Conservation (phyloP, 2,113 vertebrate species). For the Phalacrocorax aristotelis region DNA sequence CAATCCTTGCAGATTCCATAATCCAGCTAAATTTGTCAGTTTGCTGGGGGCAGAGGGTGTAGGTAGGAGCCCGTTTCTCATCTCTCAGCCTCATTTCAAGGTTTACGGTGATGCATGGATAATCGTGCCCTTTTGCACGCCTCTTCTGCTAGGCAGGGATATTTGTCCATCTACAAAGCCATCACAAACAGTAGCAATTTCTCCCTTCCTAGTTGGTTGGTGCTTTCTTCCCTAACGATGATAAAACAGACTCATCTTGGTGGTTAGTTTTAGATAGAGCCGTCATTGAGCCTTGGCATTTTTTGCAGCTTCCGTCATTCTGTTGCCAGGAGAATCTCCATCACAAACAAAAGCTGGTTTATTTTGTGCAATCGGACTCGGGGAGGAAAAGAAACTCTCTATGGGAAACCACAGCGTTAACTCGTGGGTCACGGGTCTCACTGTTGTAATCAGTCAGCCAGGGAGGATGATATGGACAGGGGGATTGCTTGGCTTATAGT, state of each 20-base stretch:
- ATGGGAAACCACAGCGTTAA: background rate
- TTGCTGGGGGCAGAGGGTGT: accelerated
- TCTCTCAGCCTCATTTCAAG: background rate
- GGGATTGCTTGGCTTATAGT: background rate
- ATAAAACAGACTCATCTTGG: background rate
- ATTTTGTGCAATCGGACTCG: background rate
- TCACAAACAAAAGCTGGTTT: slow-evolving; percentile 8
- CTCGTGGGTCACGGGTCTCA: background rate
- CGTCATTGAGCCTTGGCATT: background rate
- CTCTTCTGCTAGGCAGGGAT: background rate
- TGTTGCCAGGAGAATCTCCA: slow-evolving; percentile 25
- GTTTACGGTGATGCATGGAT: accelerated
- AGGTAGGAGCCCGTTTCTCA: background rate
- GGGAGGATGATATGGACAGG: background rate
- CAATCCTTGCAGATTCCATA: background rate
- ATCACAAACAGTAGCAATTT: background rate
- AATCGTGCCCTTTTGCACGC: background rate
- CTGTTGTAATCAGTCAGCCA: accelerated
- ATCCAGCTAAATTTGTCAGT: background rate
- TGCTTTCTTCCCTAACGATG: accelerated
- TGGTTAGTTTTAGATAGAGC: background rate
- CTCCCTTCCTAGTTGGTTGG: background rate
- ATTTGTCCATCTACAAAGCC: background rate
- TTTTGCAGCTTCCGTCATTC: background rate
- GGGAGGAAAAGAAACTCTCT: background rate